phyloP scores from a whole-genome alignment of 2,888 invertebrate genomes.

The Rotaria socialis region DNA sequence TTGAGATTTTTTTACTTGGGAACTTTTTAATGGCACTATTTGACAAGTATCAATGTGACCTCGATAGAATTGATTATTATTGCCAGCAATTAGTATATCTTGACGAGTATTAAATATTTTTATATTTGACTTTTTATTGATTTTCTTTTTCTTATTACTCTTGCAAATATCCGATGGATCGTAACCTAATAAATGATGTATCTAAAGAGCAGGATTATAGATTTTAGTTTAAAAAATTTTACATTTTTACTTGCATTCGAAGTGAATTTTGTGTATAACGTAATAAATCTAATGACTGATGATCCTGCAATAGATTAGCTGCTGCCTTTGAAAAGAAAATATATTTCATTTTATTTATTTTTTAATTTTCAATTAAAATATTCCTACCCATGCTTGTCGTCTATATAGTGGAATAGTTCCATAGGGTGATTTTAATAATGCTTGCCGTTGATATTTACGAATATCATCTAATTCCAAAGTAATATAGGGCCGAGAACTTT shows the following conservation, averaged over 20 bases:
- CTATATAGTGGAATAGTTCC: neutral
- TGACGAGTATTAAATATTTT: neutral
- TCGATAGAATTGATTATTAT: constrained; percentile 26
- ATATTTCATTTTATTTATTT: neutral
- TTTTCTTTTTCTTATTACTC: neutral
- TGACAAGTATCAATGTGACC: constrained; percentile 8
- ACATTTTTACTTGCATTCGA: neutral
- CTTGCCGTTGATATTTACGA: constrained; percentile 18
- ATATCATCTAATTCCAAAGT: neutral
- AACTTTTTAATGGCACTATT: neutral
- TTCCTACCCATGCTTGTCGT: constrained; percentile 10
- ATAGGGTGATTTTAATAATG: neutral
- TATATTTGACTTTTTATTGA: neutral
- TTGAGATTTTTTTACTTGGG: neutral
- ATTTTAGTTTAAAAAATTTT: no score
- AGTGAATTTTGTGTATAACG: neutral
- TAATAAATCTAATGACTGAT: neutral
- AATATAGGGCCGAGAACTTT: constrained; percentile 7
- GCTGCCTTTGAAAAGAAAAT: neutral
- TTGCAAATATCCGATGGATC: neutral
- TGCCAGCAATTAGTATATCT: neutral
- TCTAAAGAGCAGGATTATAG: neutral
- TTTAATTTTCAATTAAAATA: neutral
- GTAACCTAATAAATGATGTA: neutral
- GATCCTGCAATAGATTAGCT: neutral